Base-by-base conservation (phyloP, 2,113 vertebrate genomes). In the Myanophis thanlyinensis region DNA sequence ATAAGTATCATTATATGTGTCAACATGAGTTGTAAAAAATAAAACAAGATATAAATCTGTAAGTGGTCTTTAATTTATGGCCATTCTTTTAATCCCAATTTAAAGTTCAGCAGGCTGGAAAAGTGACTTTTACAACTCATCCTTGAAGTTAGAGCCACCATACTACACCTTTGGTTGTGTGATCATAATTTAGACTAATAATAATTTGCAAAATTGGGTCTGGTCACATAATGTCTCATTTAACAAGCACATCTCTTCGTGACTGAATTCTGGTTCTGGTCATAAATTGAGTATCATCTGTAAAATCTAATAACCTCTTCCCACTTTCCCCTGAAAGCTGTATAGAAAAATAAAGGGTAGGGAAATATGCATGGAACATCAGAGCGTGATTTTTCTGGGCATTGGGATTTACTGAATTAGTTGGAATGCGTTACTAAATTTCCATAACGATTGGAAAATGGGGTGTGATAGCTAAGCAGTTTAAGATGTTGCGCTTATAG, bases 121-220 rank as follows among this genome's bases (percentile, higher is more conserved):
- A 67, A 4, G 4, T n/a, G 59, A 67, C 59, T 13, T n/a, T n/a
- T 67, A 67, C 25, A 67, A 15, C 30, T n/a, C 4, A n/a, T 67
- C 30, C 30, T 59, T 59, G 54, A 59, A 56, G 25, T 59, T 59
- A 59, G 7, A 67, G 15, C 30, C 30, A 67, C n/a, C 12, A n/a
- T 12, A 13, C 10, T 0, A 67, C 30, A 0, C 1, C 1, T 12
- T 67, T 1, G 4, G 12, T 30, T 67, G 4, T n/a, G 30, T n/a
- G 12, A 67, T n/a, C 12, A n/a, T 13, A 67, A n/a, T n/a, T 67
- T 67, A n/a, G 59, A n/a, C n/a, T n/a, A n/a, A n/a, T n/a, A n/a
- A n/a, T n/a, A n/a, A n/a, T n/a, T n/a, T n/a, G n/a, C 10, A 62
- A 62, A 62, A 30, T 62, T 67, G 12, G 30, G 12, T 67, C 30